Base-by-base conservation (phyloP, 2,113 vertebrate genomes). In the Scolopax mira region DNA sequence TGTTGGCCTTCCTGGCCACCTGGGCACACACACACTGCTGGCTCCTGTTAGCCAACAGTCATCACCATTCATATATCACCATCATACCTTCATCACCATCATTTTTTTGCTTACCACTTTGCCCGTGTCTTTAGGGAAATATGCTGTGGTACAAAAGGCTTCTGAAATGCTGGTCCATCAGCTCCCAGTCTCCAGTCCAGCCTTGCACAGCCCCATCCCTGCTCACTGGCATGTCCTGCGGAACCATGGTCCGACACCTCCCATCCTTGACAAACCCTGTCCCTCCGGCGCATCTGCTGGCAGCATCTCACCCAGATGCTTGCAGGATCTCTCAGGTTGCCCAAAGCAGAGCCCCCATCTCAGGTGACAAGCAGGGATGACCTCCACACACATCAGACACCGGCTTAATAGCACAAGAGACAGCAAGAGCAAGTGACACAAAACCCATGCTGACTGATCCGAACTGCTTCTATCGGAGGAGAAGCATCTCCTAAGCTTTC, bases 121-220 rank as follows among this genome's bases (percentile, higher is more conserved):
- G 16, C 25, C 54, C 15, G 2, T 1, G 4, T 54, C 42, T 51
- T 35, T 52, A 46, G 42, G n/a, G 67, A 79, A 87, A 74, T 5
- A 9, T 41, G 48, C 37, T 30, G 30, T 28, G 44, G 39, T 35
- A 37, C 48, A 37, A 57, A 69, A 67, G 33, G 31, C 14, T 61
- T 27, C 48, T 2, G 2, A 73, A 69, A 55, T 0, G 25, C 23
- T 10, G 12, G 11, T n/a, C 46, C 10, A 3, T 3, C 5, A n/a
- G 17, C 5, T 0, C n/a, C 30, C n/a, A 4, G 27, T 11, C n/a
- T 39, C 44, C 3, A 1, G 11, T 1, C 6, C 19, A 18, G 2
- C 39, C n/a, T 16, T 18, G 22, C 10, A 15, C 35, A 39, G 15
- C 10, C 30, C 31, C 3, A 5, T 35, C 55, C 28, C 35, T 6